Evolutionary conservation across 1,140 invertebrate species (phyloP).

Genomic region (Hetaerina americana): DNA sequence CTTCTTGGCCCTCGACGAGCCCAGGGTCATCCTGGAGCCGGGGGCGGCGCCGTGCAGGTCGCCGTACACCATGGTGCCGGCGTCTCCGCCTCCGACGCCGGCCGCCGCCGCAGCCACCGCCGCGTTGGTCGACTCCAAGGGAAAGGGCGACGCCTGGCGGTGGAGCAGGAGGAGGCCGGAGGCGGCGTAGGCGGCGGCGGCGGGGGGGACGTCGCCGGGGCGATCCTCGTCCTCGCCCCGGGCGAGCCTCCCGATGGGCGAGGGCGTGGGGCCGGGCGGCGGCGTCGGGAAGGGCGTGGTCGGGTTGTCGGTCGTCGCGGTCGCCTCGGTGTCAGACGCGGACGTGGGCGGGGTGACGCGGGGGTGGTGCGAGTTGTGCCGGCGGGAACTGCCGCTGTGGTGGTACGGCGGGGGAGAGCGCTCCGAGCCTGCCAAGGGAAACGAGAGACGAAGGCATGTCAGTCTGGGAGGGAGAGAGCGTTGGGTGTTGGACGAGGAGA

Average conservation of each 20-base stretch:
- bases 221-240: not conserved
- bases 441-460: too few species aligned
- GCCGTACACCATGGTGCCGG: not conserved
- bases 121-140: conserved; percentile 45
- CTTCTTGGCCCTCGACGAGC: not conserved
- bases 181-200: too few species aligned
- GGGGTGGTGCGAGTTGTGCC: not conserved
- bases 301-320: conserved; percentile 33
- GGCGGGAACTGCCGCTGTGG: not conserved
- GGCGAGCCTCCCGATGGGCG: conserved; percentile 29
- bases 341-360: conserved; percentile 23
- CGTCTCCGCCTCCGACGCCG: too few species aligned
- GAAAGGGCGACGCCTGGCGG: conserved; percentile 51
- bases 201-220: not conserved
- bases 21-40: not conserved
- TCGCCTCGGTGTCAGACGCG: conserved; percentile 41
- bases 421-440: not conserved
- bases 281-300: conserved; percentile 34
- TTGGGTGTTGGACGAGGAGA: too few species aligned
- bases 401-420: not conserved
- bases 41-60: not conserved
- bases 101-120: too few species aligned
- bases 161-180: conserved; percentile 17
- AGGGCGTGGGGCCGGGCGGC: conserved; percentile 28
- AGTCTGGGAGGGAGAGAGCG: too few species aligned